Conservation (phyloP, 2,113 vertebrate genomes). For the Centrocercus urophasianus region DNA sequence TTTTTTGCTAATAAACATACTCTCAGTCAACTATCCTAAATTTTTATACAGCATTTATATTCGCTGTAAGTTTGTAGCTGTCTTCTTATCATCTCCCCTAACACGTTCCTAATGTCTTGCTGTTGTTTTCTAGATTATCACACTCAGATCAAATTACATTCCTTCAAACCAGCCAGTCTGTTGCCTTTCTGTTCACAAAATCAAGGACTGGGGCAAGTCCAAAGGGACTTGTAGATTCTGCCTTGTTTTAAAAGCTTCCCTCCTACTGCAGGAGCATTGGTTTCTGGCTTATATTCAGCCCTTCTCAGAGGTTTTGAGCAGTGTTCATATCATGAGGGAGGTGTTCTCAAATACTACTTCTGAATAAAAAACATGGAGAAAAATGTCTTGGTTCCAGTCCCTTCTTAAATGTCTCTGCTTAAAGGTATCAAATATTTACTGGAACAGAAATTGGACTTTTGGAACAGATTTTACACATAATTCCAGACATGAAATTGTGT, state of each 20-base stretch:
- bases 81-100: not conserved
- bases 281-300: not conserved
- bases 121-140: not conserved
- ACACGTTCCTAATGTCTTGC: not conserved
- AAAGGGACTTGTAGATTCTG: not conserved
- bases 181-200: not conserved
- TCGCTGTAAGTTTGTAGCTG: not conserved
- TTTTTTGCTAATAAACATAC: not conserved
- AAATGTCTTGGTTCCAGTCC: not conserved
- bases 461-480: not conserved
- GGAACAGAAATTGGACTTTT: conserved; percentile 4
- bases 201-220: not conserved
- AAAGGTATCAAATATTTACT: not conserved
- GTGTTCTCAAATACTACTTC: not conserved
- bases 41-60: not conserved
- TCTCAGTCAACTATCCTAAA: not conserved
- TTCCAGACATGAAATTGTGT: not conserved
- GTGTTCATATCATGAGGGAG: not conserved
- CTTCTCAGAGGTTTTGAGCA: not conserved
- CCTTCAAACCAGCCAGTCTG: not conserved
- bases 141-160: not conserved
- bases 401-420: not conserved
- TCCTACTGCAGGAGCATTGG: not conserved
- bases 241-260: not conserved
- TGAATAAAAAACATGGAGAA: not conserved